Conservation (phyloP, 2,888 invertebrate species). For the Andrena chrysosceles region DNA sequence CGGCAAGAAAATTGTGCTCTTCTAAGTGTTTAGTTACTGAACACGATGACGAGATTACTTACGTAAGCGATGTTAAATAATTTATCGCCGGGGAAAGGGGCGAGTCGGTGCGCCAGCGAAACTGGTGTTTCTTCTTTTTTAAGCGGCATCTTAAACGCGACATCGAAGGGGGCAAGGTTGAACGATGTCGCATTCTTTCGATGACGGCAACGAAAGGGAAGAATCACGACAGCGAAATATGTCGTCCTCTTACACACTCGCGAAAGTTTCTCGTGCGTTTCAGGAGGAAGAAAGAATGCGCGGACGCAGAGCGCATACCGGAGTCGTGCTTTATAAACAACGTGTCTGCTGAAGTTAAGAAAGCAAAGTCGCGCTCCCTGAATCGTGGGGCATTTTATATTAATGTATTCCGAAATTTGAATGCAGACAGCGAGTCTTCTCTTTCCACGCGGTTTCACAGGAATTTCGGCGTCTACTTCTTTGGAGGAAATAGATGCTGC, state of each 20-base stretch:
- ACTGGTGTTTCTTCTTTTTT: slow-evolving; percentile 65
- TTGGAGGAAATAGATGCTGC: background rate
- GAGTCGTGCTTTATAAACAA: slow-evolving; percentile 15
- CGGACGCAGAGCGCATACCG: slow-evolving; percentile 23
- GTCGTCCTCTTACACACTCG: slow-evolving; percentile 33
- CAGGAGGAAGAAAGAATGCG: slow-evolving; percentile 8
- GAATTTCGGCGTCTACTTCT: background rate
- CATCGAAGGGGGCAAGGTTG: slow-evolving; percentile 46
- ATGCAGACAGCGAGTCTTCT: slow-evolving; percentile 7
- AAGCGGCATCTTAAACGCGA: slow-evolving; percentile 34
- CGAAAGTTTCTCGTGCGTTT: background rate
- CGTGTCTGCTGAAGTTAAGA: background rate
- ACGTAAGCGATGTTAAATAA: slow-evolving; percentile 49
- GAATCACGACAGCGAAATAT: slow-evolving; percentile 23
- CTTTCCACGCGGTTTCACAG: background rate
- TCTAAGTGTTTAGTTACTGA: background rate
- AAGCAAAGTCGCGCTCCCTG: background rate
- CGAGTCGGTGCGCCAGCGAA: slow-evolving; percentile 34
- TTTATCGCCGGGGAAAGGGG: slow-evolving; percentile 20
- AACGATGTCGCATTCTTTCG: slow-evolving; percentile 39
- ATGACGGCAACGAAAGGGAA: background rate
- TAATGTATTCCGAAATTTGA: slow-evolving; percentile 47
- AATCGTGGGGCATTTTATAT: slow-evolving; percentile 25
- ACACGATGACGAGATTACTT: slow-evolving; percentile 27
- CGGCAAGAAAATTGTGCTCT: background rate